phyloP scores from a whole-genome alignment of 1,140 invertebrate species.

The Heliothis virescens region DNA sequence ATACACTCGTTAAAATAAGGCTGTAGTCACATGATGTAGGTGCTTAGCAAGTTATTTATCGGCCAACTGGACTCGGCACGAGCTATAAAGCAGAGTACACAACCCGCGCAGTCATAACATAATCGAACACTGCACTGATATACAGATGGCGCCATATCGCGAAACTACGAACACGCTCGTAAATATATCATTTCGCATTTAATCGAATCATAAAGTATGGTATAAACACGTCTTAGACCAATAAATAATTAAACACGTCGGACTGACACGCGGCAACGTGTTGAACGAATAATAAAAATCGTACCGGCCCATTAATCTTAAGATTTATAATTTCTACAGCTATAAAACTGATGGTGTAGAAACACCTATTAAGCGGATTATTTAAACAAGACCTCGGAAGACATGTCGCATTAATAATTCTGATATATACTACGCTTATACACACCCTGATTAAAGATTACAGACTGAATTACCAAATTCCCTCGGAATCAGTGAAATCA shows the following conservation, averaged over 20 bases:
- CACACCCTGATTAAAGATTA: slow-evolving; percentile 30
- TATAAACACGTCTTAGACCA: slow-evolving; percentile 61
- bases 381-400: slow-evolving; percentile 31
- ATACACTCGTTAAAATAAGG: slow-evolving; percentile 36
- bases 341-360: slow-evolving; percentile 31
- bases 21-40: slow-evolving; percentile 36
- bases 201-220: slow-evolving; percentile 66
- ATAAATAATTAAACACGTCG: slow-evolving; percentile 62
- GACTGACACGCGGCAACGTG: slow-evolving; percentile 47
- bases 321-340: slow-evolving; percentile 42
- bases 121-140: slow-evolving; percentile 54
- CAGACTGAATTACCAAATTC: slow-evolving; percentile 23
- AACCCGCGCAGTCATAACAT: slow-evolving; percentile 54
- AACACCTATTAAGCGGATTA: slow-evolving; percentile 43
- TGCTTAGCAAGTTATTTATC: slow-evolving; percentile 46
- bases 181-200: slow-evolving; percentile 68
- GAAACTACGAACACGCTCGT: slow-evolving; percentile 61
- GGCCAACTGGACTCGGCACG: slow-evolving; percentile 54
- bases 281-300: slow-evolving; percentile 48
- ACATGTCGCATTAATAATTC: slow-evolving; percentile 29
- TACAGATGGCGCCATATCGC: slow-evolving; percentile 61
- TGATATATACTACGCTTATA: slow-evolving; percentile 25
- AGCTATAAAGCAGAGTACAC: slow-evolving; percentile 53
- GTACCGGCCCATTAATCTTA: slow-evolving; percentile 35
- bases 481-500: slow-evolving; percentile 17